These are phyloP conservation scores for Stenotaenia linearis DNA, from an alignment of 2,888 invertebrate genomes.

Conservation along the genomic window DNA sequence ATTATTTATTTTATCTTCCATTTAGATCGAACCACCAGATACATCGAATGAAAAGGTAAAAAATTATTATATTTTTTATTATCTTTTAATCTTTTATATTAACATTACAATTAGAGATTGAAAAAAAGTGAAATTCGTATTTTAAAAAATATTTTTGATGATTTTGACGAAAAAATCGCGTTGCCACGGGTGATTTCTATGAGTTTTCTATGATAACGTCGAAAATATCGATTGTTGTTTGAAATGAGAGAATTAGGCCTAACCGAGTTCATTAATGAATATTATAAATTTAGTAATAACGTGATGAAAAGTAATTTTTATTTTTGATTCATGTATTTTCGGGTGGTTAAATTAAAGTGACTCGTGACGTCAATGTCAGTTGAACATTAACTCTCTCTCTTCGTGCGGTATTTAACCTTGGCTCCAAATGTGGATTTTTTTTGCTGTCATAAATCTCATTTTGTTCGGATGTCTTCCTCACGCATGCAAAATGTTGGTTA, in stretches of 20 bases:
- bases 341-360: not conserved
- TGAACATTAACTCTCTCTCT: conserved; percentile 8
- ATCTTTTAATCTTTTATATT: not conserved
- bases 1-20: not conserved
- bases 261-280: not conserved
- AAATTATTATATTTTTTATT: not conserved
- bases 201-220: not conserved
- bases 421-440: not conserved
- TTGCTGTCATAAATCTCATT: not conserved
- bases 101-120: not conserved
- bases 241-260: not conserved
- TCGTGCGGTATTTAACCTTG: not conserved
- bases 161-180: no score
- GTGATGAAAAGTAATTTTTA: not conserved
- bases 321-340: conserved; percentile 5
- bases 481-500: not conserved
- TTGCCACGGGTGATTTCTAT: no score
- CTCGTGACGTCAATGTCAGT: conserved; percentile 7
- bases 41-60: not conserved
- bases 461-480: not conserved
- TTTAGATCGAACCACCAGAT: not conserved
- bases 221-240: no score
- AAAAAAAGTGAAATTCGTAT: not conserved
- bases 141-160: no score
- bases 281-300: not conserved